Base-by-base conservation (phyloP, 2,888 invertebrate species). In the Oxytorus armatus region DNA sequence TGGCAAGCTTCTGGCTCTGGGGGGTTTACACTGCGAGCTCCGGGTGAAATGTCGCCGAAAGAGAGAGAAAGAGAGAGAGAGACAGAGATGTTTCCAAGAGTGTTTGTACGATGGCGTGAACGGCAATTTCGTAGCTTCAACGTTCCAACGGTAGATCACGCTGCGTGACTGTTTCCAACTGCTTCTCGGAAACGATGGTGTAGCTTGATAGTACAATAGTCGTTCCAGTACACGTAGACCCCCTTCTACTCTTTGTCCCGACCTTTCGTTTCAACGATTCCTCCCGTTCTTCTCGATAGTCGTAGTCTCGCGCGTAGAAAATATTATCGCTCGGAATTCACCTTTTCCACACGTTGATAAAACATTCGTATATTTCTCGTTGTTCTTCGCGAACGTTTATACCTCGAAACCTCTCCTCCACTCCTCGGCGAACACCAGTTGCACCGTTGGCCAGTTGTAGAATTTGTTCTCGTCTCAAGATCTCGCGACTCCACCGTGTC, bases 61-160 rank as follows among this genome's bases (percentile, higher is more conserved):
- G 36, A 4, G 36, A 7, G n/a, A 18, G 29, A 10, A 51, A 23
- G 23, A 55, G 55, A 55, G 7, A 55, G 7, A 55, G 39, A 10
- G 75, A 49, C 55, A 63, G n/a, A 42, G 23, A 36, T 3, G 4
- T 49, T 68, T 55, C 69, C 11, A 55, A 21, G 61, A 57, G 59
- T 42, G 63, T 55, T 47, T 25, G 65, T 63, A 68, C 53, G 79
- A 77, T 80, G 78, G 68, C 68, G 53, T 53, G 23, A 18, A 57
- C 39, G 44, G 47, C 47, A 73, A 66, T 63, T 57, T 51, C 39
- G 33, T 39, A 73, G 81, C 75, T 79, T 63, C 44, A 14, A 33
- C 53, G 16, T 65, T 53, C 49, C 47, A 72, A 55, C 81, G 81
- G 36, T 65, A 82, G 82, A 77, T 83, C 70, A 47, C 82, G 82